These are phyloP conservation scores for Phodopus roborovskii DNA, from an alignment of 2,113 vertebrate species.

Conservation along the genomic window DNA sequence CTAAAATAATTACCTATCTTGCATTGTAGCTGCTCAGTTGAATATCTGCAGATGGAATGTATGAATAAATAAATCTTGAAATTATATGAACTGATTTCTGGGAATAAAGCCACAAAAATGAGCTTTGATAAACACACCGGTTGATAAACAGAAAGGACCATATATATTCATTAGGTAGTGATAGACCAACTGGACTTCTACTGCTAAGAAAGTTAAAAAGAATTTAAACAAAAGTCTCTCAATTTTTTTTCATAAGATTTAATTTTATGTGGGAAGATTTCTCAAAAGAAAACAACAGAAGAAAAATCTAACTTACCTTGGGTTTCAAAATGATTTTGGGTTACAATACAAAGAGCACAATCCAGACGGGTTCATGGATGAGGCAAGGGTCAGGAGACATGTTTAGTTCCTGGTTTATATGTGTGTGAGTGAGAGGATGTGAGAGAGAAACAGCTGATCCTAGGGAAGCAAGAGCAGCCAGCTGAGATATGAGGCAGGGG, in stretches of 20 bases:
- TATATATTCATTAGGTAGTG: neutral
- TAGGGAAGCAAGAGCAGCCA: neutral
- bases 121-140: neutral
- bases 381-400: neutral
- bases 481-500: neutral
- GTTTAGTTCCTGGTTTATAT: neutral
- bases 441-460: neutral
- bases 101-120: neutral
- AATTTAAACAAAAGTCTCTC: neutral
- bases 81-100: neutral
- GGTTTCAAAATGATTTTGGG: slow-evolving; percentile 1
- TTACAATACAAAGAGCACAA: neutral
- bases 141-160: neutral
- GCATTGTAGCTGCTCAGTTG: neutral
- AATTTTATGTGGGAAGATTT: neutral
- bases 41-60: neutral
- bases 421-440: neutral
- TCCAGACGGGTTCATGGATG: neutral
- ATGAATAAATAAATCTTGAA: slow-evolving; percentile 5
- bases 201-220: neutral
- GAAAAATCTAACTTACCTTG: neutral
- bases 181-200: neutral
- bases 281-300: neutral
- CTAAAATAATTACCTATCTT: neutral
- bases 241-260: slow-evolving; percentile 20